Base-by-base conservation (phyloP, 1,140 invertebrate genomes). In the Vanessa tameamea region DNA sequence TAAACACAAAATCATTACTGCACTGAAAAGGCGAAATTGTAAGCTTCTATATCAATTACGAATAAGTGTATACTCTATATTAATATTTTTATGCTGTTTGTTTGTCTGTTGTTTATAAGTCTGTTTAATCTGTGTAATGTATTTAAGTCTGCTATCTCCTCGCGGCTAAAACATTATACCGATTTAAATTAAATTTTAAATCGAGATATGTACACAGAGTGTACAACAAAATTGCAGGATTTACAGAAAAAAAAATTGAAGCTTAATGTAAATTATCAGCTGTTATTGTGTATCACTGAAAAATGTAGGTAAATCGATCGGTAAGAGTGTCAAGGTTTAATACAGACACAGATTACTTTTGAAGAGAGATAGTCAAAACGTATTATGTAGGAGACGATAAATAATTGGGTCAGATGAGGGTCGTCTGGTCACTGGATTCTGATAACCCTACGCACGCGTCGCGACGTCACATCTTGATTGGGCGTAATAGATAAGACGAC, bases 351-450 rank as follows among this genome's bases (percentile, higher is more conserved):
- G 76, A 76, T 78, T 68, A 76, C 61, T 69, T 67, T 72, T 77
- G 68, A 78, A 81, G 81, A 78, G 53, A 85, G 83, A 81, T 81
- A 84, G 79, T 72, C 66, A 76, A 73, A 77, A 73, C 77, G 70
- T 65, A 78, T 73, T 80, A 76, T 72, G 73, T 75, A 67, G 59
- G 65, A 76, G 69, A 71, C 69, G 85, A 87, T 87, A 88, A 82
- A 67, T 85, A 90, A 88, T 86, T 90, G 76, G 88, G 86, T 85
- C 84, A 86, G 80, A 82, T 81, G 80, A 51, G 82, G 84, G 83
- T 90, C 82, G 82, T 85, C 78, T 89, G 84, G 86, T 82, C 84
- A 78, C 69, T 65, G 69, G 73, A 75, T 76, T n/a, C 67, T 69
- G 86, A 86, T 87, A 87, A 84, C 83, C 86, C 78, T 75, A 67